These are phyloP conservation scores for Gobio occitaniae DNA, from an alignment of 2,797 vertebrate genomes.

Conservation along the genomic window DNA sequence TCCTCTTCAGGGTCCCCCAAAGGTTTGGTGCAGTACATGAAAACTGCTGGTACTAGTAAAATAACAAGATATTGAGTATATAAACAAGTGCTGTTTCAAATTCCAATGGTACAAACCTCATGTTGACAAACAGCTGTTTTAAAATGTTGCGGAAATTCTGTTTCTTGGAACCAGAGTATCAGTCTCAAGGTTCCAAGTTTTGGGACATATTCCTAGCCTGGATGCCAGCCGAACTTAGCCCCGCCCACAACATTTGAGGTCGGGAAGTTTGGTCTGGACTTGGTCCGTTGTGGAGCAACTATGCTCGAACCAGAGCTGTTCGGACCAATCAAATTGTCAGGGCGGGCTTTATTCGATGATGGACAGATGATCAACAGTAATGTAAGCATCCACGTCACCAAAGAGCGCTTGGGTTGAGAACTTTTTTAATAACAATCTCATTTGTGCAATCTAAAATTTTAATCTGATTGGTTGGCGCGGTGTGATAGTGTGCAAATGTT, in stretches of 20 bases:
- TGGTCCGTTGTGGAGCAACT: no score
- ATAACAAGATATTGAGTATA: neutral
- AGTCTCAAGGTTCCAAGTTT: neutral
- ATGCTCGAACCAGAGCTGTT: no score
- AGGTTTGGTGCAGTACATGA: neutral
- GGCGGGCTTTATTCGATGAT: no score
- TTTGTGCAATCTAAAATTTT: neutral
- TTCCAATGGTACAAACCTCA: neutral
- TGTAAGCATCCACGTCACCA: no score
- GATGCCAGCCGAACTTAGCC: no score
- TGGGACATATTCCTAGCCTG: no score
- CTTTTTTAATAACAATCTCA: no score
- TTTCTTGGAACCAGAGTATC: neutral
- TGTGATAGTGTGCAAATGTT: neutral
- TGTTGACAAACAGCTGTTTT: neutral
- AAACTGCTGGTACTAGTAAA: neutral
- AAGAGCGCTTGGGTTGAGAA: no score
- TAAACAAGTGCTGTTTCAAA: slow-evolving; percentile 4
- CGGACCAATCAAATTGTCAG: no score
- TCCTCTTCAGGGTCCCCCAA: neutral
- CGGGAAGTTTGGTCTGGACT: no score
- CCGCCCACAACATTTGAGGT: no score
- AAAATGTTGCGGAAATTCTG: neutral
- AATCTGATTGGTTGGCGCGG: neutral
- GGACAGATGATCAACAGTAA: no score